Evolutionary conservation across 2,113 vertebrate genomes (phyloP).

Genomic region (Apteryx owenii): DNA sequence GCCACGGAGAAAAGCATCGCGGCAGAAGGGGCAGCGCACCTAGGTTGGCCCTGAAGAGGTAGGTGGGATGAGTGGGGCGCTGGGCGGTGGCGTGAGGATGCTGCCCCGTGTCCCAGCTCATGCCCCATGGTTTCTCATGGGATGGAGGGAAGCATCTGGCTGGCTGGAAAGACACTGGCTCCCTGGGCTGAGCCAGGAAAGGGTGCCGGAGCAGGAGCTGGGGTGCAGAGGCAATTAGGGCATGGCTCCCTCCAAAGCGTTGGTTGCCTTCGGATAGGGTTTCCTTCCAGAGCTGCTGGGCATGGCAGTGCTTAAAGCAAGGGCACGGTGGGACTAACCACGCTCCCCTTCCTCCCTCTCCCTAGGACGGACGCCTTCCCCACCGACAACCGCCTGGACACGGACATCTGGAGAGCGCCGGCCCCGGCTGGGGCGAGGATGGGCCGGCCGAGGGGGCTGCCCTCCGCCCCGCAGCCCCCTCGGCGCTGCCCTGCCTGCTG

Average conservation of each 20-base stretch:
- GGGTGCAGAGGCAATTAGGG: accelerated
- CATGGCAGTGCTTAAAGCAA: background rate
- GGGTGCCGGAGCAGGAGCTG: background rate
- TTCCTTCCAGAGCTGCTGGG: background rate
- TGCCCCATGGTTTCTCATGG: background rate
- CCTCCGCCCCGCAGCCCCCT: background rate
- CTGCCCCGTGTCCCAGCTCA: background rate
- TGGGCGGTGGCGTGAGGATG: background rate
- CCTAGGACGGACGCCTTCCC: background rate
- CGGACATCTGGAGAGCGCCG: background rate
- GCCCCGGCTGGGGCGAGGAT: accelerated
- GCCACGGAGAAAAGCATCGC: background rate
- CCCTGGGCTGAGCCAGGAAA: background rate
- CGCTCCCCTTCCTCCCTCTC: background rate
- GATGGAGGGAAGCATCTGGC: background rate
- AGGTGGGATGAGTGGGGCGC: accelerated
- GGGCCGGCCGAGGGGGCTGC: background rate
- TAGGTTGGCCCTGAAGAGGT: slow-evolving; percentile 25
- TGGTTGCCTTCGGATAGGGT: background rate
- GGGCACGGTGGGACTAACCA: background rate
- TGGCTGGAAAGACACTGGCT: too few relatives aligned
- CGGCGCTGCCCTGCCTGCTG: background rate
- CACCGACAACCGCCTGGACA: background rate
- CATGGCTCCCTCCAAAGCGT: background rate
- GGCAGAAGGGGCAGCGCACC: background rate